A percentile compares a stretch with the other conserved stretches of the same genome.
Evolutionary conservation across 1,140 invertebrate species (phyloP).

Genomic region (Drosophila simulans): DNA sequence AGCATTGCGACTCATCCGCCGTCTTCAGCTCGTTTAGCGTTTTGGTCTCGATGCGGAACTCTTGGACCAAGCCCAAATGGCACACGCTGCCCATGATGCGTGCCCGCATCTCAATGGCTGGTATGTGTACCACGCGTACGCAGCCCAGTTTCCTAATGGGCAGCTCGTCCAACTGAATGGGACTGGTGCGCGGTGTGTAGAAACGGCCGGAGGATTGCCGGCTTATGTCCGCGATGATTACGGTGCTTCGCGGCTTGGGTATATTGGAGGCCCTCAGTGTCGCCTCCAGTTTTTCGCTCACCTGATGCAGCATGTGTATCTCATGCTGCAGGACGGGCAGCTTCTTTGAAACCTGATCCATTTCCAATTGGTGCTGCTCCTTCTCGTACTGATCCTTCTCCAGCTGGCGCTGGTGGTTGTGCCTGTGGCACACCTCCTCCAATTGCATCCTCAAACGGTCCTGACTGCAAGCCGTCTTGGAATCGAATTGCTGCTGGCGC

Average conservation of each 20-base stretch:
- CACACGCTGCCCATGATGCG: not conserved
- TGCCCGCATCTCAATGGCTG: not conserved
- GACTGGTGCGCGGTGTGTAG: constrained; percentile 48
- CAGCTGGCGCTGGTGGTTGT: constrained; percentile 13
- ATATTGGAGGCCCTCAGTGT: constrained; percentile 16
- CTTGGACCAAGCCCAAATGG: constrained; percentile 42
- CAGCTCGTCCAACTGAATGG: constrained; percentile 18
- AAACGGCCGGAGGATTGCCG: constrained; percentile 13
- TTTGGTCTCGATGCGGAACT: constrained; percentile 67
- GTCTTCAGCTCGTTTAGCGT: constrained; percentile 66
- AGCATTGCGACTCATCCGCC: constrained; percentile 51
- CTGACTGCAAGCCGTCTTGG: constrained; percentile 2
- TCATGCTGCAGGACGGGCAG: constrained; percentile 68
- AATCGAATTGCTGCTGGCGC: constrained; percentile 29
- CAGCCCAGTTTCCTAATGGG: constrained; percentile 17
- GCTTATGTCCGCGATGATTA: not conserved
- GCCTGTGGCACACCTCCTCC: constrained; percentile 36
- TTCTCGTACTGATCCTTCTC: constrained; percentile 10
- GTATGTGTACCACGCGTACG: not conserved
- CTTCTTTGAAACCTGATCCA: constrained; percentile 55
- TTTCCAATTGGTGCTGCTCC: constrained; percentile 3
- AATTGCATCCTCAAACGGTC: constrained; percentile 32
- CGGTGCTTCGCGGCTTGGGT: not conserved
- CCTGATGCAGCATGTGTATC: constrained; percentile 57
- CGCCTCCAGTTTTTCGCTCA: constrained; percentile 68